Conservation (phyloP, 2,888 invertebrate species). For the Mythimna impura region DNA sequence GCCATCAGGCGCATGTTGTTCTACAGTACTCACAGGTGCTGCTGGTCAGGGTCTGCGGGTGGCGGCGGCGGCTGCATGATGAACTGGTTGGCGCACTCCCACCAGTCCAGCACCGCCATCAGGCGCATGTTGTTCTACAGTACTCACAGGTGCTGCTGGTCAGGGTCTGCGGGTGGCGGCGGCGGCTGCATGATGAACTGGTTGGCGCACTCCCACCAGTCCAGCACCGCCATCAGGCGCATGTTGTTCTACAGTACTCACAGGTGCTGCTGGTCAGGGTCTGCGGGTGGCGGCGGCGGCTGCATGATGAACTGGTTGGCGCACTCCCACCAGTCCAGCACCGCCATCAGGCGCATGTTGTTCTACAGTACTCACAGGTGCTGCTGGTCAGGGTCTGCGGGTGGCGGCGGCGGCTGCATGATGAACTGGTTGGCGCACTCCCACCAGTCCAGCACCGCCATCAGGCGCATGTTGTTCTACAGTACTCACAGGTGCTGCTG, state of each 20-base stretch:
- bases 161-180: conserved; percentile 77
- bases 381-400: conserved; percentile 77
- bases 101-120: conserved; percentile 98
- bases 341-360: conserved; percentile 98
- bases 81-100: conserved; percentile 96
- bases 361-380: no score
- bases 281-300: conserved; percentile 80
- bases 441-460: conserved; percentile 98
- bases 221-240: conserved; percentile 97
- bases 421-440: conserved; percentile 95
- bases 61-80: conserved; percentile 90
- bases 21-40: no score
- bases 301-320: conserved; percentile 94
- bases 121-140: conserved; percentile 98
- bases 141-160: conserved; percentile 74
- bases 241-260: no score
- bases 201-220: conserved; percentile 97
- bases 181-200: conserved; percentile 93
- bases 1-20: conserved; percentile 99
- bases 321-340: conserved; percentile 98
- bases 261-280: conserved; percentile 76
- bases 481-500: conserved; percentile 72
- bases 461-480: conserved; percentile 98
- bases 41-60: conserved; percentile 77
- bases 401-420: conserved; percentile 86